Conservation (phyloP, 2,113 vertebrate genomes). For the Perca fluviatilis region DNA sequence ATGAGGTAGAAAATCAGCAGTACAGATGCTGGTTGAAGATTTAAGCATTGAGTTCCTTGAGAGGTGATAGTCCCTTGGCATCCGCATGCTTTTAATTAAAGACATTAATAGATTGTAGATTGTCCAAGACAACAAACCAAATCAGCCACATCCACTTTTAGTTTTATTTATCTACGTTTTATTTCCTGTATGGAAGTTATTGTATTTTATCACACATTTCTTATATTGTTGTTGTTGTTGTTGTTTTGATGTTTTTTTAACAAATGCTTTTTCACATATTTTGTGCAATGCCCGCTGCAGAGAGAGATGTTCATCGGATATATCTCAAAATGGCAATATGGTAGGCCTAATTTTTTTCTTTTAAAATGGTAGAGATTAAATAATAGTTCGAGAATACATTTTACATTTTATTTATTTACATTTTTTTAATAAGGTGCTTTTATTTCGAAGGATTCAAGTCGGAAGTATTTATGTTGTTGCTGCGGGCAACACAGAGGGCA, state of each 20-base stretch:
- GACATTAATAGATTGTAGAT: neutral
- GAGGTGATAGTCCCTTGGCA: neutral
- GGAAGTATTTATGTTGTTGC: constrained; percentile 23
- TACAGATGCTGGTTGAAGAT: neutral
- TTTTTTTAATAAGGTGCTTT: neutral
- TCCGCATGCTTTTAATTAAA: neutral
- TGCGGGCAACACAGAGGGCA: neutral
- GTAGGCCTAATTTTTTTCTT: neutral
- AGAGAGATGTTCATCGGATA: neutral
- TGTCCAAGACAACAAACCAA: neutral
- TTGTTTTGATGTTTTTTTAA: neutral
- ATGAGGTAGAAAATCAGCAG: neutral
- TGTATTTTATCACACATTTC: neutral
- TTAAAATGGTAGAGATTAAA: neutral
- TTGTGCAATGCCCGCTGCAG: neutral
- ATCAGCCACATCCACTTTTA: neutral
- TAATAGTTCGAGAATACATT: neutral
- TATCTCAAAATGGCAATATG: neutral
- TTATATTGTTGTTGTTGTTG: neutral
- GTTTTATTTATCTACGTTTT: neutral
- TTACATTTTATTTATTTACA: neutral
- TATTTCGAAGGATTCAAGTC: constrained; percentile 36
- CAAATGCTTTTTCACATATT: neutral
- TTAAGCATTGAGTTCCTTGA: neutral
- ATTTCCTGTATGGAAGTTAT: neutral